These are phyloP conservation scores for Bradypodion ventrale DNA, from an alignment of 2,797 vertebrate genomes.

Conservation along the genomic window DNA sequence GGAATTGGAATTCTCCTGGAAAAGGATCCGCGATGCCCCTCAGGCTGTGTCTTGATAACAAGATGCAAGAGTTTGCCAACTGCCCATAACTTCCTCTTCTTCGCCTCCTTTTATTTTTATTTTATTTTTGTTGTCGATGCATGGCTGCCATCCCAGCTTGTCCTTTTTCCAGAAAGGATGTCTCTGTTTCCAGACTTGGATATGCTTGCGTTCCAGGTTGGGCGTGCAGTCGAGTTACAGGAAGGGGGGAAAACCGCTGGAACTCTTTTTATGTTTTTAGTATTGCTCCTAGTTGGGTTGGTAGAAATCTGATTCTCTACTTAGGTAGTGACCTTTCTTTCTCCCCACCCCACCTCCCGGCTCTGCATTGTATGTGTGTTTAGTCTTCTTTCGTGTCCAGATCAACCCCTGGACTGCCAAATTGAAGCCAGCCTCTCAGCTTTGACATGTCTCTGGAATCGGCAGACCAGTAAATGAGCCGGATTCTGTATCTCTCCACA, in stretches of 20 bases:
- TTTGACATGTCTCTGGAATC: too few species aligned
- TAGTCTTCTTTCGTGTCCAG: too few species aligned
- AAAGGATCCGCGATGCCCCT: background rate
- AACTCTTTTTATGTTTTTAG: conserved; percentile 39
- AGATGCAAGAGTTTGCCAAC: background rate
- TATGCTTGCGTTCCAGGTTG: conserved; percentile 48
- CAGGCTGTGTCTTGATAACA: background rate
- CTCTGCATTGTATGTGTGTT: background rate
- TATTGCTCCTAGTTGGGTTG: conserved; percentile 23
- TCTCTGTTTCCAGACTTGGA: conserved; percentile 42
- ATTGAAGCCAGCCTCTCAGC: too few species aligned
- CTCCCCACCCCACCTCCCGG: background rate
- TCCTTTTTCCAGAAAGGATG: background rate
- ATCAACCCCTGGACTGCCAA: too few species aligned
- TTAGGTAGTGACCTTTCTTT: too few species aligned
- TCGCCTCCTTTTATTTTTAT: background rate
- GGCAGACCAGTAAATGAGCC: too few species aligned
- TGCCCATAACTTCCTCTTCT: too few species aligned
- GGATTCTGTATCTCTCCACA: too few species aligned
- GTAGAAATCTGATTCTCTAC: conserved; percentile 24
- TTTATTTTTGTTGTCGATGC: too few species aligned
- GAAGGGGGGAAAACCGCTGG: conserved; percentile 26
- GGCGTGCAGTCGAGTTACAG: conserved; percentile 50
- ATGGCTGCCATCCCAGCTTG: conserved; percentile 39
- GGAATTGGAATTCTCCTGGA: too few species aligned